Evolutionary conservation across 2,113 vertebrate species (phyloP), one percentile per base, ranked within the genome.

Genomic region (Oxygymnocypris stewartii): DNA sequence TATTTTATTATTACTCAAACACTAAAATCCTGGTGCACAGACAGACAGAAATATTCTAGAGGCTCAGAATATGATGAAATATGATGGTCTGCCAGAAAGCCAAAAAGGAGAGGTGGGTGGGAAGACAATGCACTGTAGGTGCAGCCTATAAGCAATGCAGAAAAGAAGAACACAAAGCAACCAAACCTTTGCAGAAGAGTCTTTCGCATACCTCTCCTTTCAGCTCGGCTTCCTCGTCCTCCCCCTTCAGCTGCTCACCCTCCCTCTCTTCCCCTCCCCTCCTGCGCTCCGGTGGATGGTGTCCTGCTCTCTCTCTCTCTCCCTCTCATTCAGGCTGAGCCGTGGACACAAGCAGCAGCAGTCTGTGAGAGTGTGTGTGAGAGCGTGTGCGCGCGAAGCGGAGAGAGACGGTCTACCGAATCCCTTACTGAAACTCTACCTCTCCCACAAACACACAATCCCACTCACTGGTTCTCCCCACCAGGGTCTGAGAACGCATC

Each of bases 321-420:
- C 84, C 83, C 85, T 85, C 87, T 86, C 87, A 79, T 88, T 88
- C 89, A 86, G 85, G 79, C 93, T 92, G 93, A 94, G 94, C 95
- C 91, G 87, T 92, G 89, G 92, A 94, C 94, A 90, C 79, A 90
- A 92, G 90, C 93, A 91, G 92, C 91, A 90, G 94, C 93, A 93
- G 92, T 94, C 94, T 94, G 93, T 92, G 54, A 93, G 92, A 90
- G 89, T 91, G 92, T 91, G 91, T 88, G 92, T 90, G 91, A 91
- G 91, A 92, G 92, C 91, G 92, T 82, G 88, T 91, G 92, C 91
- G 91, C 87, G 93, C 89, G 73, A 65, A 44, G 82, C 84, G 59
- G 86, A 84, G 59, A 88, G 20, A 59, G 69, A 59, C 73, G 8
- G 74, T 87, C 67, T 61, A 80, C 67, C 16, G 83, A 84, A 84